A percentile compares a stretch with the other conserved stretches of the same genome.
Evolutionary conservation across 2,888 invertebrate genomes (phyloP).

Genomic region (Marronus borbonicus): DNA sequence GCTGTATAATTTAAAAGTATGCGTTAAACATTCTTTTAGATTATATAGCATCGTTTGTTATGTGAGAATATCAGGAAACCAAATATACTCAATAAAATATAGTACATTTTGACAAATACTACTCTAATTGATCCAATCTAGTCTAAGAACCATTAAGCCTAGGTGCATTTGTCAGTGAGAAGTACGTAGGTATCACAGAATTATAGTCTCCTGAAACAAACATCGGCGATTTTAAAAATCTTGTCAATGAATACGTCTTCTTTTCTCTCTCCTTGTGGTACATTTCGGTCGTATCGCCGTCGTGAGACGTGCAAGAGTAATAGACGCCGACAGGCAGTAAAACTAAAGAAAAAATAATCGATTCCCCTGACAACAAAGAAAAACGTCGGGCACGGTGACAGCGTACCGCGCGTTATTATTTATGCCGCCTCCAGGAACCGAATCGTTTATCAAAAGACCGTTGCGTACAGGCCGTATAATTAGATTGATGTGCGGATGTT

Average conservation of each 20-base stretch:
- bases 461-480: constrained; percentile 63
- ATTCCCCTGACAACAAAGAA: constrained; percentile 28
- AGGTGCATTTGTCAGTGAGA: no score
- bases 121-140: no score
- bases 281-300: neutral
- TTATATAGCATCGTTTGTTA: no score
- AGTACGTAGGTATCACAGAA: neutral
- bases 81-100: no score
- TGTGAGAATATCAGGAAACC: no score
- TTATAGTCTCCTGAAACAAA: neutral
- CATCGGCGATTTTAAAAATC: neutral
- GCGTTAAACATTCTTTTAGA: no score
- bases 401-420: constrained; percentile 55
- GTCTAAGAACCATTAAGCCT: no score
- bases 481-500: constrained; percentile 69
- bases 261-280: neutral
- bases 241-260: neutral
- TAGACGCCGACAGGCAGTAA: constrained; percentile 34
- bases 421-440: constrained; percentile 60
- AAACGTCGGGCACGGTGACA: constrained; percentile 33
- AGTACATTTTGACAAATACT: no score
- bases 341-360: constrained; percentile 39
- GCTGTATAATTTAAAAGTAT: no score
- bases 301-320: constrained; percentile 7
- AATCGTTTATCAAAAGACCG: constrained; percentile 62